phyloP scores from a whole-genome alignment of 2,797 vertebrate genomes.

The Spheniscus humboldti region DNA sequence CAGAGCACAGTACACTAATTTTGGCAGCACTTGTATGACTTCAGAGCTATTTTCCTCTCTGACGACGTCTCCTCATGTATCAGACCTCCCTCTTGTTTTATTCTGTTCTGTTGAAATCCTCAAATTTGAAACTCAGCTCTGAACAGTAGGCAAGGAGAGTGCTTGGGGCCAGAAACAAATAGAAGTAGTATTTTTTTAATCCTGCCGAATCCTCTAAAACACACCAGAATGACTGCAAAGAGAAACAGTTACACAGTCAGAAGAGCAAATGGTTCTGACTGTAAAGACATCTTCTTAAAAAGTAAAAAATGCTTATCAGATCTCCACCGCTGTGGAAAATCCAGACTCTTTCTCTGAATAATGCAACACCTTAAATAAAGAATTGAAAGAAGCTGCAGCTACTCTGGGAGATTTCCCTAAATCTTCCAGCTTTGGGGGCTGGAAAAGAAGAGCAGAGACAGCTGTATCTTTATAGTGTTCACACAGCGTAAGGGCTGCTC shows the following conservation, averaged over 20 bases:
- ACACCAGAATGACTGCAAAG: not conserved
- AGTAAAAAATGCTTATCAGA: not conserved
- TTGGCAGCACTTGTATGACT: not conserved
- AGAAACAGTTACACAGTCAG: not conserved
- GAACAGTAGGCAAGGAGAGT: not conserved
- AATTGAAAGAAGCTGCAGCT: not conserved
- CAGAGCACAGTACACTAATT: accelerated
- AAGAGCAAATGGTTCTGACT: not conserved
- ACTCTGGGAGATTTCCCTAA: not conserved
- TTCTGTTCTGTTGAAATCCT: not conserved
- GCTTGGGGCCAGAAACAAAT: not conserved
- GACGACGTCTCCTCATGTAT: not conserved
- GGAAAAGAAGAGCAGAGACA: not conserved
- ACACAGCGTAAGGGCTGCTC: not conserved
- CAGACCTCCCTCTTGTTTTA: not conserved
- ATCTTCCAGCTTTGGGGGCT: not conserved
- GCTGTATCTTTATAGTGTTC: not conserved
- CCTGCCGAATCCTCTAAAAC: not conserved
- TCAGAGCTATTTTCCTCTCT: not conserved
- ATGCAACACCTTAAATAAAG: constrained; percentile 11
- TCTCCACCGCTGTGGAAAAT: not conserved
- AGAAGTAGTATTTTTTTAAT: not conserved
- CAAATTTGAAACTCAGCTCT: not conserved
- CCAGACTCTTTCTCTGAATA: not conserved
- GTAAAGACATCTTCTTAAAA: not conserved